Conservation (phyloP, 92 coral and sea anemone genomes). For the Porites lobata region DNA sequence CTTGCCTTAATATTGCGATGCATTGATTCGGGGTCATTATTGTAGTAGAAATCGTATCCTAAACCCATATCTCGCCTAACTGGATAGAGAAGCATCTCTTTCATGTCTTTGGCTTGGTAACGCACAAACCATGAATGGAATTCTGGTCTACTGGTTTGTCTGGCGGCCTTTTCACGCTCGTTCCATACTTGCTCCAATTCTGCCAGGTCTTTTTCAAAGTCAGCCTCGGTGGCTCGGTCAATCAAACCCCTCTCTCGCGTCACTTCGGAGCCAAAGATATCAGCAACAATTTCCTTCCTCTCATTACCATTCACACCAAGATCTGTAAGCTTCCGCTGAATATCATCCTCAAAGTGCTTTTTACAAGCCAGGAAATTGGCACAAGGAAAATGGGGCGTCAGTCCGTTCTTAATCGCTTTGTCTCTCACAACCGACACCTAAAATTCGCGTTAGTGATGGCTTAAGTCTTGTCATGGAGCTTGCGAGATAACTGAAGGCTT, state of each 20-base stretch:
- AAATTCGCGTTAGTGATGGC: constrained; percentile 4
- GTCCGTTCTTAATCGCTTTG: constrained; percentile 54
- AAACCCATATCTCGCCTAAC: constrained; percentile 52
- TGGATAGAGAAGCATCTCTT: constrained; percentile 55
- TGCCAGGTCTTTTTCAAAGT: constrained; percentile 42
- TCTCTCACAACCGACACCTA: constrained; percentile 63
- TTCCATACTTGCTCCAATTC: constrained; percentile 52
- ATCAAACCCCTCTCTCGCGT: constrained; percentile 49
- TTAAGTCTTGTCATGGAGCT: constrained; percentile 50
- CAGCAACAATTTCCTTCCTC: constrained; percentile 20
- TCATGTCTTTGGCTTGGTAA: constrained; percentile 46
- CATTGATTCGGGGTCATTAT: constrained; percentile 52
- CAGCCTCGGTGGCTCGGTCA: constrained; percentile 33
- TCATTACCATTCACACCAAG: constrained; percentile 12
- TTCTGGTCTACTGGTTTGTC: constrained; percentile 10
- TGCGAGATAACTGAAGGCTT: constrained; percentile 51
- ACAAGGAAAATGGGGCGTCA: constrained; percentile 42
- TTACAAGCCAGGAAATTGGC: constrained; percentile 28
- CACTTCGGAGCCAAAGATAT: constrained; percentile 59
- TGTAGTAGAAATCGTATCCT: constrained; percentile 60
- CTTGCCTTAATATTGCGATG: constrained; percentile 50
- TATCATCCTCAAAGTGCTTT: constrained; percentile 59
- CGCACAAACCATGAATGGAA: constrained; percentile 36
- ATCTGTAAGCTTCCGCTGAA: constrained; percentile 49
- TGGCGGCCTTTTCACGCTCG: constrained; percentile 32